Evolutionary conservation across 2,888 invertebrate species (phyloP).

Genomic region (Lobophora halterata): DNA sequence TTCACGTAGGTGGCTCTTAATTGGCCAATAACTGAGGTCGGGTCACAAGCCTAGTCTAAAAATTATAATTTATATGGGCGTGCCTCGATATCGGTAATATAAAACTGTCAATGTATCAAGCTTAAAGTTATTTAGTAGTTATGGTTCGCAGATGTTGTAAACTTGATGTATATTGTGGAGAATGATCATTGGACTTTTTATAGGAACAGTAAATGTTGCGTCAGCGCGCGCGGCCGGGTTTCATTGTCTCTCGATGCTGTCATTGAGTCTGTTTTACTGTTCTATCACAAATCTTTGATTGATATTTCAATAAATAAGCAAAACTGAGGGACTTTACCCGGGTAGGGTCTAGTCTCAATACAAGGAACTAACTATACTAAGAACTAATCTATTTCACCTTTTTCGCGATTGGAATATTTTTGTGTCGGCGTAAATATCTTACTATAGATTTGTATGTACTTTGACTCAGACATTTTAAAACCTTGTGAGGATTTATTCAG

Average conservation of each 20-base stretch:
- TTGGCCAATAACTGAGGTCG: constrained; percentile 29
- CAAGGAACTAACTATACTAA: no score
- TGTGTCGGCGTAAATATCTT: no score
- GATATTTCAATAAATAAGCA: no score
- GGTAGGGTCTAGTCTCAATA: no score
- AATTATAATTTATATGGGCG: constrained; percentile 32
- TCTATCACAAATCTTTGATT: no score
- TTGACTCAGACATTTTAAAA: no score
- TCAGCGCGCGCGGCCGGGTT: not conserved
- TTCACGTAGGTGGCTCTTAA: constrained; percentile 27
- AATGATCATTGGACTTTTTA: constrained; percentile 17
- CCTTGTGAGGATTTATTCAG: no score
- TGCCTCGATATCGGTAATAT: constrained; percentile 21
- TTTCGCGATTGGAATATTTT: no score
- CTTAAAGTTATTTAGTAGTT: constrained; percentile 26
- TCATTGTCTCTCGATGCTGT: not conserved
- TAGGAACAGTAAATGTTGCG: constrained; percentile 11
- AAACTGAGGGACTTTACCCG: no score
- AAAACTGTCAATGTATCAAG: constrained; percentile 32
- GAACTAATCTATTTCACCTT: no score
- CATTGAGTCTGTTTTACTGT: no score
- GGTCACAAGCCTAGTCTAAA: constrained; percentile 29
- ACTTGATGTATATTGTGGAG: constrained; percentile 11
- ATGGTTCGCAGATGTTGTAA: constrained; percentile 15
- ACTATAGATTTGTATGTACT: no score